Conservation (phyloP, 2,888 invertebrate species). For the Pammene fasciana region DNA sequence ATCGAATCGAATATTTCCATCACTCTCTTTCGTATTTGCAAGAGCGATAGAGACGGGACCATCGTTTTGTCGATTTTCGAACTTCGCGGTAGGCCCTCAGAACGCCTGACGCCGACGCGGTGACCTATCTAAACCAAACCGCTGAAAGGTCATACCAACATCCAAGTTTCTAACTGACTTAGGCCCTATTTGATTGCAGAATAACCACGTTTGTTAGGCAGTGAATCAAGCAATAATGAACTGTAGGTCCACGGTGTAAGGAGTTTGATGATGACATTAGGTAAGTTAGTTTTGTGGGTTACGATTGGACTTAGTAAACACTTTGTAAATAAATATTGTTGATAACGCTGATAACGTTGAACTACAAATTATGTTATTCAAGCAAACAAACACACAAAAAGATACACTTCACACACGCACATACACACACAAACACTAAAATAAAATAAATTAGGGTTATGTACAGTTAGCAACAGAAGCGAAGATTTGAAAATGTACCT, state of each 20-base stretch:
- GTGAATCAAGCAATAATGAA: conserved; percentile 5
- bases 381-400: too few relatives aligned
- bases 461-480: too few relatives aligned
- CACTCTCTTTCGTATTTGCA: too few relatives aligned
- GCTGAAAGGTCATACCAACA: conserved; percentile 12
- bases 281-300: conserved; percentile 1
- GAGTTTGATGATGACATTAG: neutral
- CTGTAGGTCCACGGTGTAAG: conserved; percentile 7
- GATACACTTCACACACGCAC: too few relatives aligned
- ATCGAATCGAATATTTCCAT: too few relatives aligned
- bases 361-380: neutral
- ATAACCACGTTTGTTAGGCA: neutral
- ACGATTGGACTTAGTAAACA: conserved; percentile 13
- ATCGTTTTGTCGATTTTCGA: too few relatives aligned
- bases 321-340: conserved; percentile 28
- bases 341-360: conserved; percentile 10
- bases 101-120: conserved; percentile 37
- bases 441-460: neutral
- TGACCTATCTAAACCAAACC: conserved; percentile 28
- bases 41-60: too few relatives aligned
- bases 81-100: too few relatives aligned
- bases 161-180: conserved; percentile 11
- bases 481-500: too few relatives aligned
- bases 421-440: too few relatives aligned
- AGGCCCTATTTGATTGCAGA: conserved; percentile 12